Conservation (phyloP, 2,113 vertebrate genomes). For the Ctenodactylus gundi region DNA sequence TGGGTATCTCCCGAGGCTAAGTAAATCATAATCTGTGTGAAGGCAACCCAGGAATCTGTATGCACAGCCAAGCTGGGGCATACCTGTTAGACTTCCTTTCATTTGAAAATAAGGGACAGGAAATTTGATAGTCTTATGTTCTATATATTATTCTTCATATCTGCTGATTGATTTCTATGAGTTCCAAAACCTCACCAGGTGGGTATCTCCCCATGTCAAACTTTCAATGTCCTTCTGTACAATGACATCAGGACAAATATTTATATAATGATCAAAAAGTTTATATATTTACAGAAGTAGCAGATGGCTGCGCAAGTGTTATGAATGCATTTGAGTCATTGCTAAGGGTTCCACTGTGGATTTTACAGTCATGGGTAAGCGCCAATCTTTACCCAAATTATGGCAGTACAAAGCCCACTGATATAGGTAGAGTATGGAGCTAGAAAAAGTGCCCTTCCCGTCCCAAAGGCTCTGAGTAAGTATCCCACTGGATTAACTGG, state of each 20-base stretch:
- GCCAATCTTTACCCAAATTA: conserved; percentile 28
- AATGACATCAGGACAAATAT: conserved; percentile 42
- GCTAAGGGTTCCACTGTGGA: conserved; percentile 36
- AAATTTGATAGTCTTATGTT: background rate
- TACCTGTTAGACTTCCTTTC: background rate
- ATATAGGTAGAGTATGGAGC: background rate
- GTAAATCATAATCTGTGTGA: background rate
- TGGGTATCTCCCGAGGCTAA: background rate
- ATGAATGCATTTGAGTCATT: background rate
- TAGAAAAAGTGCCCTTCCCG: conserved; percentile 7
- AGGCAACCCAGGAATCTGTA: background rate
- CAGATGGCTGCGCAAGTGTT: conserved; percentile 51
- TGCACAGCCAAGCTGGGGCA: background rate
- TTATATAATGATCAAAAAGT: conserved; percentile 43
- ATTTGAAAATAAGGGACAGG: background rate
- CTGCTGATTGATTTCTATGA: conserved; percentile 27
- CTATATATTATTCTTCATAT: background rate
- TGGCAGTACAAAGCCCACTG: background rate
- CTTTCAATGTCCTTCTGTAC: conserved; percentile 15
- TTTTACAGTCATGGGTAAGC: conserved; percentile 56
- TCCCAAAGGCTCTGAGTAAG: conserved; percentile 59
- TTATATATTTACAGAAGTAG: conserved; percentile 54
- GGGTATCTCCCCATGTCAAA: background rate
- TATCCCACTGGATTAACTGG: conserved; percentile 83
- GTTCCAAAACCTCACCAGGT: conserved; percentile 34